phyloP scores from a whole-genome alignment of 2,113 vertebrate genomes.

The Clinocottus analis region DNA sequence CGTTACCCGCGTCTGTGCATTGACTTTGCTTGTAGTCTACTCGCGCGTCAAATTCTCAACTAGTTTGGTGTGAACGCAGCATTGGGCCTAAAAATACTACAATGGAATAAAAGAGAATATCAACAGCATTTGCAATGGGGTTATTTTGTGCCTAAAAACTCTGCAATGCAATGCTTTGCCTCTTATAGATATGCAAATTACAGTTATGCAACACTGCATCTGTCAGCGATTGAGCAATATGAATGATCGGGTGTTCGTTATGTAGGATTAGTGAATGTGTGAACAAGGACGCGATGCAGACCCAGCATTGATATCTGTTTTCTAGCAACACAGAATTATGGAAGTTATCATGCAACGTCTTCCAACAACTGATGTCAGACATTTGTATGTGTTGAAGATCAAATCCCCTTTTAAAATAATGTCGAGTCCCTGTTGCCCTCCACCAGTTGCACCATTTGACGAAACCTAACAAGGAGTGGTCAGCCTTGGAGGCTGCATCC shows the following conservation, averaged over 20 bases:
- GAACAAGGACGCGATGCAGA: neutral
- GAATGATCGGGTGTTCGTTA: neutral
- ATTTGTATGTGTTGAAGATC: neutral
- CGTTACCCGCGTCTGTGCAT: too few species aligned
- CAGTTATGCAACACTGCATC: neutral
- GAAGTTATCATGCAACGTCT: neutral
- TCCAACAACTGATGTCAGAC: neutral
- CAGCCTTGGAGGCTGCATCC: conserved; percentile 46
- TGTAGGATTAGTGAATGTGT: neutral
- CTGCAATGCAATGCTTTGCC: neutral
- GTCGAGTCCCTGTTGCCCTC: neutral
- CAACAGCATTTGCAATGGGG: neutral
- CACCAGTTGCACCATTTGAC: neutral
- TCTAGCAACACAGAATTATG: neutral
- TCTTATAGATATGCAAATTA: neutral
- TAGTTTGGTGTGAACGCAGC: too few species aligned
- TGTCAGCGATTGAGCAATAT: neutral
- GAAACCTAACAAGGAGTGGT: conserved; percentile 33
- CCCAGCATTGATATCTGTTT: neutral
- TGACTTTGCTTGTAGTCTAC: too few species aligned
- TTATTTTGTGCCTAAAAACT: neutral
- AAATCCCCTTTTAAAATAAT: neutral
- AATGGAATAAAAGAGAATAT: neutral
- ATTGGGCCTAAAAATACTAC: neutral
- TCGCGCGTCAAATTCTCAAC: too few species aligned